Evolutionary conservation across 2,888 invertebrate species (phyloP).

Genomic region (Limnephilus auricula): DNA sequence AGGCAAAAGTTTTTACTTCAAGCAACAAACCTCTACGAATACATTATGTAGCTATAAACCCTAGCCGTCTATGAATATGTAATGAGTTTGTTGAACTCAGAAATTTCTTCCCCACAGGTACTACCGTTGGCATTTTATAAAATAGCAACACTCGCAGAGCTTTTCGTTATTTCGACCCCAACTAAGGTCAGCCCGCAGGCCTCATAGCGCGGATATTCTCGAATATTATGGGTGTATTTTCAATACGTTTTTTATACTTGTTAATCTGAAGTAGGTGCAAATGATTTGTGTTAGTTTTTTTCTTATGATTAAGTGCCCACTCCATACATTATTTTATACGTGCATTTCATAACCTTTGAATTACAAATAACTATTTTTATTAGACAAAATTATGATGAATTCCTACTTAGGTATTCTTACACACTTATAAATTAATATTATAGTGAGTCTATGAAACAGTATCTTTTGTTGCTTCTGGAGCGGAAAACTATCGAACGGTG

Average conservation of each 20-base stretch:
- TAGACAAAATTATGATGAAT: not conserved
- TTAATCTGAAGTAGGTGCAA: not conserved
- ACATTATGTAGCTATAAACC: not conserved
- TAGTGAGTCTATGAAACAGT: no score
- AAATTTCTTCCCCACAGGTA: not conserved
- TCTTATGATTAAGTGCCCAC: not conserved
- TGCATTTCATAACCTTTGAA: not conserved
- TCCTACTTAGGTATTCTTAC: not conserved
- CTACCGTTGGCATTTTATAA: not conserved
- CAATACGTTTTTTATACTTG: not conserved
- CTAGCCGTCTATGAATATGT: not conserved
- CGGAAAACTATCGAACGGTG: no score
- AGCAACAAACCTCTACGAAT: not conserved
- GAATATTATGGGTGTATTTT: not conserved
- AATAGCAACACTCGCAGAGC: slow-evolving; percentile 24
- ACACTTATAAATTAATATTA: no score
- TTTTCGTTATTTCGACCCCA: slow-evolving; percentile 29
- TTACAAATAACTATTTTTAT: not conserved
- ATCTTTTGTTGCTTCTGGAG: no score
- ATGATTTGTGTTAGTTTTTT: not conserved
- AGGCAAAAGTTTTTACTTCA: not conserved
- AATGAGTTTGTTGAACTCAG: not conserved
- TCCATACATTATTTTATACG: not conserved
- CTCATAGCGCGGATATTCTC: not conserved
- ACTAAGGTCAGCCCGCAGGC: slow-evolving; percentile 5